Base-by-base conservation (phyloP, 2,797 vertebrate species). In the Pseudopleuronectes americanus region DNA sequence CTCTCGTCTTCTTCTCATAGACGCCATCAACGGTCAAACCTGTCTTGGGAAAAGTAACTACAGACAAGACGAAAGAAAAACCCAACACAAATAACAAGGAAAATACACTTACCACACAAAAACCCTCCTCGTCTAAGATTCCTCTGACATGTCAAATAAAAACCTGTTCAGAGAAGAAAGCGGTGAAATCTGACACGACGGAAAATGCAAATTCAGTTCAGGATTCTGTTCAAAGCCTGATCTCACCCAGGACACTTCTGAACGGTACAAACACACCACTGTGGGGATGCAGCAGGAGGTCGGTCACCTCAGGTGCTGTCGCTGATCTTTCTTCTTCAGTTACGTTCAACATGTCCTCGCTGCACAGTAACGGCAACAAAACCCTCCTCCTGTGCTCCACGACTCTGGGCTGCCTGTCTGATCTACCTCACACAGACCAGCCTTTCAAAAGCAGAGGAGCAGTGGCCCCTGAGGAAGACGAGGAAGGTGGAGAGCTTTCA, bases 331-430 rank as follows among this genome's bases (percentile, higher is more conserved):
- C 70, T 19, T 66, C 85, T 28, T 71, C 87, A 1, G 7, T 2
- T 2, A 1, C 51, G 49, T n/a, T 64, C 10, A 85, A 66, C 21
- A n/a, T 3, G 45, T 57, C 55, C 26, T 77, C 80, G 28, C 24
- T 56, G 1, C n/a, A 21, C 16, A 74, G 22, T 4, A 65, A 57
- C 31, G 16, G 6, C 1, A 65, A 83, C 9, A 71, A 36, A 53
- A 86, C 81, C 24, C 85, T 95, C 19, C 85, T 96, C 67, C 91
- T 96, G 12, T 90, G 96, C 62, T 92, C 95, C 13, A 96, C 95
- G 0, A 95, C 93, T 12, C 23, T 96, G 61, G 81, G 90, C 72
- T 88, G 90, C n/a, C 68, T 95, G 22, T 93, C 88, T 63, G 66
- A 81, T 21, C 48, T 80, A 22, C 93, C 92, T 68, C 84, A 51